Evolutionary conservation across 2,888 invertebrate species (phyloP), one percentile per base, ranked within the genome.

Genomic region (Lathronympha strigana): DNA sequence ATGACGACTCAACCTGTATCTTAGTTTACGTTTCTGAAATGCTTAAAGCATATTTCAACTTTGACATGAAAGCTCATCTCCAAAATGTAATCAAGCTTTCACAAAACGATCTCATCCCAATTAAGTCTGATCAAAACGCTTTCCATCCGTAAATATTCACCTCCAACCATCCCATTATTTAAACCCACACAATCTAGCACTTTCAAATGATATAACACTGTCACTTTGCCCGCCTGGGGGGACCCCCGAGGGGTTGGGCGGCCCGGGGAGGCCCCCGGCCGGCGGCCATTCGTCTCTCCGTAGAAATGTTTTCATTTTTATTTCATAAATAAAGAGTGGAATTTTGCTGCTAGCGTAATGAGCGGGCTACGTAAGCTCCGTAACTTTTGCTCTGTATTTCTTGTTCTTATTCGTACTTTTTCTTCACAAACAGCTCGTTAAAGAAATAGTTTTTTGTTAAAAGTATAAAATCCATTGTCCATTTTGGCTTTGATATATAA

Each of bases 251-350:
- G 67, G 70, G 66, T 68, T 63, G 50, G 67, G 67, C 71, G 66
- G 70, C 66, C 53, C 61, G 55, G 69, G 69, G 70, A 61, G 69
- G 68, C 64, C 19, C 60, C 55, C 64, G 63, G 50, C 61, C 55
- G 71, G 68, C 67, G 75, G 77, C 79, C 81, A 84, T 85, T 84
- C 86, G 86, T 90, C 91, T 80, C 82, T 83, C 83, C 79, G 76
- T 80, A 86, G 81, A 87, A 88, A 89, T 89, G 89, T 91, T 91
- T 89, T 88, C 89, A 90, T 90, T 90, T 90, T 90, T 90, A 90
- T 90, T 89, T 90, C 87, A 90, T 90, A 90, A 89, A 88, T 89
- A 89, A 88, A 84, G 84, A 85, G 85, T 80, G 80, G 83, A 83
- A 87, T 87, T 83, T 81, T 78, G 78, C 71, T 70, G 69, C 69